phyloP scores from a whole-genome alignment of 2,888 invertebrate species.

The Diaphora mendica region DNA sequence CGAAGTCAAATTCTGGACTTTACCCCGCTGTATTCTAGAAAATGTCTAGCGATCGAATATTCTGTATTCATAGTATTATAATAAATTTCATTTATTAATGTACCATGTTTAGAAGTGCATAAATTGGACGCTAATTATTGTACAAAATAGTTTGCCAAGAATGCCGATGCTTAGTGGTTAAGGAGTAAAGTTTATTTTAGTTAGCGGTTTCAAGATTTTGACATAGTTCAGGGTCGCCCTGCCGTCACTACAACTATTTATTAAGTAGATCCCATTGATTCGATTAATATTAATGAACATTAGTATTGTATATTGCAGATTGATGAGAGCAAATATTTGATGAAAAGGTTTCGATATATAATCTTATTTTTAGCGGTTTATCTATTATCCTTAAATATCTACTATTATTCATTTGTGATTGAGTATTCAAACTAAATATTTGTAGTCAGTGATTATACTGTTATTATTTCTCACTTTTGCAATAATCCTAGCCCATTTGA shows the following conservation, averaged over 20 bases:
- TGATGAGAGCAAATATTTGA: background rate
- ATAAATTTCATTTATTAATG: background rate
- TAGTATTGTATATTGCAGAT: background rate
- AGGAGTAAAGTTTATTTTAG: background rate
- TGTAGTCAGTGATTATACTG: too few relatives aligned
- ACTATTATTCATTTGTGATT: too few relatives aligned
- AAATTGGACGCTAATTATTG: background rate
- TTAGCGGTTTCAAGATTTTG: background rate
- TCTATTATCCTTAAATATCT: too few relatives aligned
- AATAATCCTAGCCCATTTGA: too few relatives aligned
- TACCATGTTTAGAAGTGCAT: background rate
- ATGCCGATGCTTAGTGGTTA: background rate
- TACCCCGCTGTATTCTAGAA: background rate
- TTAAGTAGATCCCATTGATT: background rate
- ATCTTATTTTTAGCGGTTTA: background rate
- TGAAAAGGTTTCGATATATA: background rate
- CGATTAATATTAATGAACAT: background rate
- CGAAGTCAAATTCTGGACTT: background rate
- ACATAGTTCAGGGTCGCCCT: background rate
- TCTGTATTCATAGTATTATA: background rate
- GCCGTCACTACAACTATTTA: background rate
- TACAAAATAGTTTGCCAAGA: background rate
- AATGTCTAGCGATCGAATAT: background rate
- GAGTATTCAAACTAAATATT: too few relatives aligned
- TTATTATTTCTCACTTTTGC: too few relatives aligned